A percentile compares a stretch with the other conserved stretches of the same genome.
These are phyloP conservation scores for Drosophila prolongata DNA, from an alignment of 2,888 invertebrate species.

Conservation along the genomic window DNA sequence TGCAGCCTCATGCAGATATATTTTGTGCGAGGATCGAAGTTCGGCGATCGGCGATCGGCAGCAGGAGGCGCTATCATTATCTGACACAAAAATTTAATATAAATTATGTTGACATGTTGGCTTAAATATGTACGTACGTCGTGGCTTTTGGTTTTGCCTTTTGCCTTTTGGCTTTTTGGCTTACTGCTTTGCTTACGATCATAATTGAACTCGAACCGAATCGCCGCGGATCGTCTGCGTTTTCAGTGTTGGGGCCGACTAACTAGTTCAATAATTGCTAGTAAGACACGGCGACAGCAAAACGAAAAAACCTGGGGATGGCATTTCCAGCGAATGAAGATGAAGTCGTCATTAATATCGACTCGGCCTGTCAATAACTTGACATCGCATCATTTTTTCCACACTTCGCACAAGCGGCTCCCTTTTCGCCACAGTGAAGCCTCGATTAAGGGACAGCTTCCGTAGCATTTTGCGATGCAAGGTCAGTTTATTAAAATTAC, in stretches of 20 bases:
- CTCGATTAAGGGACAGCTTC: constrained; percentile 18
- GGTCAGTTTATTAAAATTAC: constrained; percentile 50
- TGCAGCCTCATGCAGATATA: constrained; percentile 6
- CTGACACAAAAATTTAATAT: constrained; percentile 82
- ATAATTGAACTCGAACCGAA: constrained; percentile 22
- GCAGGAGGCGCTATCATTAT: constrained; percentile 80
- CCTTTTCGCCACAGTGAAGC: constrained; percentile 39
- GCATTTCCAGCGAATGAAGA: constrained; percentile 63
- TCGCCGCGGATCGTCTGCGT: constrained; percentile 17
- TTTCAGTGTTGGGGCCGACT: constrained; percentile 28
- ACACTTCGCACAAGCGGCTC: constrained; percentile 50
- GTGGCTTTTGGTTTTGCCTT: constrained; percentile 9
- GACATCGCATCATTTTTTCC: constrained; percentile 72
- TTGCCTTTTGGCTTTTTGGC: constrained; percentile 1
- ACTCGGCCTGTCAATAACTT: constrained; percentile 78
- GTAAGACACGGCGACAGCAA: constrained; percentile 65
- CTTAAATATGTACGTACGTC: constrained; percentile 66
- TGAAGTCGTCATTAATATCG: constrained; percentile 79
- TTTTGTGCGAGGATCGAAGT: constrained; percentile 2
- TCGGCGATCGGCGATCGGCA: constrained; percentile 44
- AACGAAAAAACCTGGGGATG: constrained; percentile 36
- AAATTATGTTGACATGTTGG: constrained; percentile 83
- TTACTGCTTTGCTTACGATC: constrained; percentile 32
- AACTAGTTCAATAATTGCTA: constrained; percentile 72
- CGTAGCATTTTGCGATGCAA: constrained; percentile 53